A percentile compares a stretch with the other conserved stretches of the same genome.
These are phyloP conservation scores for Babylonia areolata DNA, from an alignment of 1,140 invertebrate species.

Conservation along the genomic window DNA sequence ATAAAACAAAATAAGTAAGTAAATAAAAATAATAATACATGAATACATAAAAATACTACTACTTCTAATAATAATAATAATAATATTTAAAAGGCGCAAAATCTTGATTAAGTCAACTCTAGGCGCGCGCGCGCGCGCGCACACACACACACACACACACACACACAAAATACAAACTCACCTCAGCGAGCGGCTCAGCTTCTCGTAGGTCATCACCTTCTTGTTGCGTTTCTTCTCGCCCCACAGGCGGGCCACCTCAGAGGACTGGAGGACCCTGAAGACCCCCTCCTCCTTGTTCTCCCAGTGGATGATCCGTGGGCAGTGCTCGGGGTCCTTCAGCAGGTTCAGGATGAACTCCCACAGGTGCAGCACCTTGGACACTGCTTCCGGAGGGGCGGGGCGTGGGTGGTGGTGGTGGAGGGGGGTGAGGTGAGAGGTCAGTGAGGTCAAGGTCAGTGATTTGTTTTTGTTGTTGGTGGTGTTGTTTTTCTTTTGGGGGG, in stretches of 20 bases:
- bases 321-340: conserved; percentile 56
- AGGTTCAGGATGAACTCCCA: conserved; percentile 75
- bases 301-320: conserved; percentile 83
- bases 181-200: conserved; percentile 94
- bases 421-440: background rate
- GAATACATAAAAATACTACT: too few species aligned
- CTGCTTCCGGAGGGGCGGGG: conserved; percentile 43
- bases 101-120: too few species aligned
- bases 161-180: conserved; percentile 68
- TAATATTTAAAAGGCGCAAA: too few species aligned
- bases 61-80: too few species aligned
- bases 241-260: conserved; percentile 92
- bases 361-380: conserved; percentile 69
- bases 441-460: background rate
- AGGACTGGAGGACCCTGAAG: conserved; percentile 91
- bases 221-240: conserved; percentile 88
- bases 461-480: too few species aligned
- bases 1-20: too few species aligned
- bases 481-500: too few species aligned
- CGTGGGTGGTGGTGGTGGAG: background rate
- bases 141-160: too few species aligned
- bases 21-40: too few species aligned
- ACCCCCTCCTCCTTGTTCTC: conserved; percentile 89
- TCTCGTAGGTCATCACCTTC: conserved; percentile 94
- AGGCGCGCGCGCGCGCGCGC: too few species aligned